Conservation (phyloP, 2,113 vertebrate genomes). For the Patagioenas fasciata region DNA sequence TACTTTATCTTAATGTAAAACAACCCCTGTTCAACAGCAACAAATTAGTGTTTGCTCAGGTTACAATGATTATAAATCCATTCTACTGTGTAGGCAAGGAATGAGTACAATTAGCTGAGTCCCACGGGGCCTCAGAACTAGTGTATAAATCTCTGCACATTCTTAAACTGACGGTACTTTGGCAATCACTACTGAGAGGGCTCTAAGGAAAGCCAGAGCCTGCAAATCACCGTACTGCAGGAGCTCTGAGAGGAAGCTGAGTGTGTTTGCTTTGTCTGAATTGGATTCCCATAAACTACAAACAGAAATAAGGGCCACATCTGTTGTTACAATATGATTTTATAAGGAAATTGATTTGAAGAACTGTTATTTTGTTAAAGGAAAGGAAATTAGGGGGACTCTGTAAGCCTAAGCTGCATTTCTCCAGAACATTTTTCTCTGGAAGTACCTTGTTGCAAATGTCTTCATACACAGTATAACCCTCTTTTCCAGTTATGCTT, state of each 20-base stretch:
- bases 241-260: neutral
- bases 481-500: neutral
- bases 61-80: constrained; percentile 33
- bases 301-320: neutral
- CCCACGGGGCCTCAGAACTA: neutral
- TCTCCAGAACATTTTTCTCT: neutral
- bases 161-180: constrained; percentile 18
- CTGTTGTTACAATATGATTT: neutral
- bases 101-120: constrained; percentile 17
- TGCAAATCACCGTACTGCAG: neutral
- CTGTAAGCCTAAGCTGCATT: neutral
- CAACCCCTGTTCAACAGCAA: neutral
- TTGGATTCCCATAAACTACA: neutral
- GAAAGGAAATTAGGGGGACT: neutral
- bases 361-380: neutral
- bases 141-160: neutral
- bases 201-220: neutral
- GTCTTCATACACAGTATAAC: neutral
- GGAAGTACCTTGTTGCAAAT: neutral
- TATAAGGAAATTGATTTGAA: neutral
- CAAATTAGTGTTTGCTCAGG: constrained; percentile 16
- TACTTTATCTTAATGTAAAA: constrained; percentile 32
- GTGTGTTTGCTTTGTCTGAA: neutral
- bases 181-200: neutral
- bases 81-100: constrained; percentile 4